Evolutionary conservation across 2,888 invertebrate genomes (phyloP).

Genomic region (Gastrophysa polygoni): DNA sequence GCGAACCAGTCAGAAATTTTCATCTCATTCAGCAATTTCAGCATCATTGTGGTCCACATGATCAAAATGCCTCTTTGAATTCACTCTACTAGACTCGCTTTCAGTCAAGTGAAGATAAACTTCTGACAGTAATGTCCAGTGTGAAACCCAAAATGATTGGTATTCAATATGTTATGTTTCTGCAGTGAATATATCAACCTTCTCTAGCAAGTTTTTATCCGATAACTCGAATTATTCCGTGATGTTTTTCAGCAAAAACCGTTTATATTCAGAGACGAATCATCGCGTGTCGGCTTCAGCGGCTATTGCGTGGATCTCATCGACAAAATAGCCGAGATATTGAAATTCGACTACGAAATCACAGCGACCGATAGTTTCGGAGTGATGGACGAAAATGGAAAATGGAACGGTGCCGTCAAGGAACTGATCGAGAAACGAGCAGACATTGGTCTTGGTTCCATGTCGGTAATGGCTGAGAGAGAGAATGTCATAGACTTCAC

Average conservation of each 20-base stretch:
- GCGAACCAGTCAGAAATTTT: not conserved
- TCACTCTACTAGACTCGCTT: no score
- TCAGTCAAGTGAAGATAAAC: no score
- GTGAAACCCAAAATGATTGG: no score
- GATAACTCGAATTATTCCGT: no score
- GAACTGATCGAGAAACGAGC: conserved; percentile 68
- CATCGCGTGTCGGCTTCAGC: conserved; percentile 68
- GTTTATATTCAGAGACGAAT: conserved; percentile 76
- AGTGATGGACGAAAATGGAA: conserved; percentile 81
- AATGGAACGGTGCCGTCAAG: conserved; percentile 66
- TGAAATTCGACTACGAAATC: conserved; percentile 91
- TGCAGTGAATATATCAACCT: no score
- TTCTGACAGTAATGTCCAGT: no score
- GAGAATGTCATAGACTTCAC: conserved; percentile 98
- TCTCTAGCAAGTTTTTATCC: no score
- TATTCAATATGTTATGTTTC: no score
- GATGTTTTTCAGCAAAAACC: conserved; percentile 81
- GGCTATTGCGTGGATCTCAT: conserved; percentile 97
- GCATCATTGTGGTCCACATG: not conserved
- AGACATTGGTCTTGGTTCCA: conserved; percentile 90
- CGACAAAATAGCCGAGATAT: conserved; percentile 80
- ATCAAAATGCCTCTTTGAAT: no score
- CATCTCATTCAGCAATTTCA: no score
- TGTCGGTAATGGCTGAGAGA: conserved; percentile 97
- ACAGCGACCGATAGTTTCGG: conserved; percentile 85